Conservation (phyloP, 2,113 vertebrate species). For the Elgaria multicarinata region DNA sequence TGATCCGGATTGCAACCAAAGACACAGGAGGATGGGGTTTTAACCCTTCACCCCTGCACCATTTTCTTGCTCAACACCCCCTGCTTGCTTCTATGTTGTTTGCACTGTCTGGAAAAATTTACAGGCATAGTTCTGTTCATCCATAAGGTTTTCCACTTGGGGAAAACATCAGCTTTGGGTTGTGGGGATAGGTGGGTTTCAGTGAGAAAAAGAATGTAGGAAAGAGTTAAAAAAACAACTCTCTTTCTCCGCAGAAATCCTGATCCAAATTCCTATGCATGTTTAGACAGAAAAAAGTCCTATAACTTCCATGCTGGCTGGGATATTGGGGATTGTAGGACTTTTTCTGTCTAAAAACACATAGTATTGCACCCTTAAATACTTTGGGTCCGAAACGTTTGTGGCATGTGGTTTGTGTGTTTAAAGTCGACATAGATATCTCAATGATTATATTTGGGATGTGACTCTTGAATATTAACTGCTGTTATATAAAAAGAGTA, state of each 20-base stretch:
- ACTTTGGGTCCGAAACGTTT: not conserved
- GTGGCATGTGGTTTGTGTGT: not conserved
- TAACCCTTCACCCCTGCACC: not conserved
- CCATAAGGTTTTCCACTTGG: not conserved
- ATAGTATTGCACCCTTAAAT: not conserved
- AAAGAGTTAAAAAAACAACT: not conserved
- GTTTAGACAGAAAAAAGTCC: too few species aligned
- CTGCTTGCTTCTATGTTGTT: not conserved
- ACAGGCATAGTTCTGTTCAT: not conserved
- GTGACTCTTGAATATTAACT: not conserved
- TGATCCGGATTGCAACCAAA: not conserved
- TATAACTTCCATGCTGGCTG: too few species aligned
- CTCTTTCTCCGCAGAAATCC: not conserved
- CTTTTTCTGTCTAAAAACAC: too few species aligned
- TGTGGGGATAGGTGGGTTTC: too few species aligned
- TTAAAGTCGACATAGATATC: not conserved
- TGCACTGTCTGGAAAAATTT: not conserved
- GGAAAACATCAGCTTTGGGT: not conserved
- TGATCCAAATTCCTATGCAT: not conserved
- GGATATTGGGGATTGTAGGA: too few species aligned
- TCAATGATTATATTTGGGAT: conserved; percentile 1
- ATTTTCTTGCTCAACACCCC: not conserved
- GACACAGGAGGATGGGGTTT: not conserved
- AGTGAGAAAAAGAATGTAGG: not conserved
- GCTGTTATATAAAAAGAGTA: not conserved